Base-by-base conservation (phyloP, 2,113 vertebrate genomes). In the Otolemur garnettii region DNA sequence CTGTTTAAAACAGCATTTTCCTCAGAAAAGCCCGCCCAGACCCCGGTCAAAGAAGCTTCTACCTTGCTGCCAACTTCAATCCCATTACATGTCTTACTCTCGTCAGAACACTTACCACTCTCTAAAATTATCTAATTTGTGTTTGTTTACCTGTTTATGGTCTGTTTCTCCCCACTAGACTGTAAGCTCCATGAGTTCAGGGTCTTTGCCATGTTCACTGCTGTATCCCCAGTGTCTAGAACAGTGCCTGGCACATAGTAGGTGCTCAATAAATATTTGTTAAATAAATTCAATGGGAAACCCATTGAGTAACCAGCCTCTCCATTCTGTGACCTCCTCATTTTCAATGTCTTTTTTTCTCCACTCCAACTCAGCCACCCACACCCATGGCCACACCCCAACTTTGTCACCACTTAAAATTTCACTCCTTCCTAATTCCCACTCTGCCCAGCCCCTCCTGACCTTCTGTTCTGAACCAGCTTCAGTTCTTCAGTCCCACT, bases 161-260 rank as follows among this genome's bases (percentile, higher is more conserved):
- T 75, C 92, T 86, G n/a, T 78, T 82, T 69, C 26, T 77, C 91
- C 75, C 87, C 53, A 92, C 50, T 59, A 83, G 75, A 81, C 78
- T 91, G 38, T 91, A 82, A 83, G 69, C 30, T 45, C 59, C 57
- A 26, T 35, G 64, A 77, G 88, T 33, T 71, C 57, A 86, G 53
- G 42, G 64, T 66, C 95, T 93, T 93, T 92, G 81, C 35, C 60
- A 60, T 82, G 35, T 55, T 90, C 71, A 55, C 2, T 7, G 72
- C 45, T 92, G 26, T 84, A 21, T 95, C 71, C 45, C 85, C 75
- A 71, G 59, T 87, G 64, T 53, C 93, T 66, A 68, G 53, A 91
- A 83, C 79, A 57, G 50, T 53, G 68, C 90, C 89, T 79, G 79
- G 62, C 83, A 78, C 28, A 55, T 1, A 79, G 82, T 60, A 45